A percentile compares a stretch with the other conserved stretches of the same genome.
These are phyloP conservation scores for Hemitrygon akajei DNA, from an alignment of 2,797 vertebrate genomes.

Conservation along the genomic window DNA sequence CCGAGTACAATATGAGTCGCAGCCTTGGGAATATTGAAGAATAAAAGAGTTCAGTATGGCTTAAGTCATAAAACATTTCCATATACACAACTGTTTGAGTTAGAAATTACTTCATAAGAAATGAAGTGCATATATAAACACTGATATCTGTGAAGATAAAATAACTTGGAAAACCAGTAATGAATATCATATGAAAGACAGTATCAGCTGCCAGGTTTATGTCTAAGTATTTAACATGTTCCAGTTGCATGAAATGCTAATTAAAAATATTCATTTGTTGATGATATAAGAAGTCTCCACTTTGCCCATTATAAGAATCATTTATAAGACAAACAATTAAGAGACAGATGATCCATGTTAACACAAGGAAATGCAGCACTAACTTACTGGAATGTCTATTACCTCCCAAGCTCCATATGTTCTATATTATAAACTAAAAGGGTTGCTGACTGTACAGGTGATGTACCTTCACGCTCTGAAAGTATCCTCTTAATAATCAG, in stretches of 20 bases:
- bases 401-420: constrained; percentile 60
- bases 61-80: constrained; percentile 35
- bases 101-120: constrained; percentile 42
- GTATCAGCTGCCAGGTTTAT: constrained; percentile 62
- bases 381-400: constrained; percentile 58
- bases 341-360: constrained; percentile 67
- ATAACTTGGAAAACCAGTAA: constrained; percentile 57
- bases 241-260: constrained; percentile 64
- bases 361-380: constrained; percentile 58
- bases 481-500: constrained; percentile 16
- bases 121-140: constrained; percentile 48
- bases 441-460: constrained; percentile 58
- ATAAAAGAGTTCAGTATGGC: constrained; percentile 1
- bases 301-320: constrained; percentile 60
- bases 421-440: constrained; percentile 58
- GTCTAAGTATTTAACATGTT: constrained; percentile 64
- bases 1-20: neutral
- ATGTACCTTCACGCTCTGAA: constrained; percentile 48
- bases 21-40: neutral
- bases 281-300: constrained; percentile 64
- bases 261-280: constrained; percentile 67
- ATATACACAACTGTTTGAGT: constrained; percentile 41
- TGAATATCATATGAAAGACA: constrained; percentile 68
- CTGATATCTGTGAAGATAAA: constrained; percentile 53
- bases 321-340: constrained; percentile 63